These are phyloP conservation scores for Berghia stephanieae DNA, from an alignment of 1,140 invertebrate genomes.

Conservation along the genomic window DNA sequence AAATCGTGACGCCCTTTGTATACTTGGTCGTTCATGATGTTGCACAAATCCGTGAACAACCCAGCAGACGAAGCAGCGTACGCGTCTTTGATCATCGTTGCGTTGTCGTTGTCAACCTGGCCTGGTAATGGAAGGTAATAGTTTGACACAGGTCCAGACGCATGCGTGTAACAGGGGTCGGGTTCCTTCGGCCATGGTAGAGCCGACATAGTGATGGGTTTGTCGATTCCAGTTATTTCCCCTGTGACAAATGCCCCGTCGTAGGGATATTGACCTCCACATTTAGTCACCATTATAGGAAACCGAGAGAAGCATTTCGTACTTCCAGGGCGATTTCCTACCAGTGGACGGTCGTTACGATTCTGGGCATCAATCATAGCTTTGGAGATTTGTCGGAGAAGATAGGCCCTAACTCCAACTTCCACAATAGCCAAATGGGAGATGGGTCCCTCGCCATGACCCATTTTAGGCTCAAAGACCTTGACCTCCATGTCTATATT, in stretches of 20 bases:
- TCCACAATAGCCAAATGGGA: slow-evolving; percentile 36
- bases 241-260: slow-evolving; percentile 38
- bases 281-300: slow-evolving; percentile 37
- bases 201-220: slow-evolving; percentile 33
- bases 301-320: slow-evolving; percentile 28
- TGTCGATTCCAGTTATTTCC: slow-evolving; percentile 29
- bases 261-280: slow-evolving; percentile 38
- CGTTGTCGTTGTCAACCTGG: slow-evolving; percentile 25
- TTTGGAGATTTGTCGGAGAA: slow-evolving; percentile 26
- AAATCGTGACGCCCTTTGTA: slow-evolving; percentile 29
- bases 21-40: slow-evolving; percentile 25
- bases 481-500: slow-evolving; percentile 35
- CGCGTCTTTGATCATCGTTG: slow-evolving; percentile 28
- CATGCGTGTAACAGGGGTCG: slow-evolving; percentile 31
- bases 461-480: slow-evolving; percentile 30
- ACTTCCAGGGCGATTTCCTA: neutral
- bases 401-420: slow-evolving; percentile 24
- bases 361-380: neutral
- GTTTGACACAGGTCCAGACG: slow-evolving; percentile 23
- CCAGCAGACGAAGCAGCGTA: slow-evolving; percentile 22
- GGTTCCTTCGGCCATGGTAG: slow-evolving; percentile 36
- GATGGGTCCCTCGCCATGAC: slow-evolving; percentile 17
- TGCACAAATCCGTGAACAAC: slow-evolving; percentile 22
- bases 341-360: neutral
- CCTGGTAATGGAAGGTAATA: slow-evolving; percentile 39